Percentiles rank a stretch among this genome's conserved stretches.
Evolutionary conservation across 2,797 vertebrate species (phyloP).

Genomic region (Intellagama lesueurii): DNA sequence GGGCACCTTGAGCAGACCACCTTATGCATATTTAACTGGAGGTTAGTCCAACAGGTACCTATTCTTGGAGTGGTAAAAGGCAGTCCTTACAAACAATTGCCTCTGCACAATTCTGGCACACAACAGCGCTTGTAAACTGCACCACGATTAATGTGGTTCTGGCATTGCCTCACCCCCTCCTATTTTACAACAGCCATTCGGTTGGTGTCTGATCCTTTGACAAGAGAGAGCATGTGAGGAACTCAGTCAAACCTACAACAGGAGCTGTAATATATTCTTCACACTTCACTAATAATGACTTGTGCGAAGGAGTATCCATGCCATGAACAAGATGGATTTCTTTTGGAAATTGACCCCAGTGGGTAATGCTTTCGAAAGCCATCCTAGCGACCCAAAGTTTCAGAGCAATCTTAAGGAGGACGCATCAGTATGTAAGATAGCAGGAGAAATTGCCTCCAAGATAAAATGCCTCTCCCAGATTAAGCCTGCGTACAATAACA

Average conservation of each 20-base stretch:
- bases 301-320: conserved; percentile 52
- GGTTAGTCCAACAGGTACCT: not conserved
- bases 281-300: conserved; percentile 65
- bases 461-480: conserved; percentile 51
- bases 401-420: conserved; percentile 43
- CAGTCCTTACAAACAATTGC: not conserved
- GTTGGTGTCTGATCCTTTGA: conserved; percentile 19
- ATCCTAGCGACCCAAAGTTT: conserved; percentile 47
- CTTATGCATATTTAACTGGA: not conserved
- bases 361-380: conserved; percentile 56
- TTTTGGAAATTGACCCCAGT: conserved; percentile 67
- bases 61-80: not conserved
- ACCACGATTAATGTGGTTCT: not conserved
- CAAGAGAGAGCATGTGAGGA: not conserved
- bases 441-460: conserved; percentile 33
- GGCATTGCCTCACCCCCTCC: conserved; percentile 3
- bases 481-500: conserved; percentile 45
- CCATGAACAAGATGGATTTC: conserved; percentile 62
- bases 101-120: not conserved
- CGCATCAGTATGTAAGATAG: conserved; percentile 21
- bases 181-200: not conserved
- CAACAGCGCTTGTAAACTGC: not conserved
- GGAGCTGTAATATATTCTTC: conserved; percentile 66
- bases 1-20: no score
- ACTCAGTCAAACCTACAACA: not conserved